phyloP scores from a whole-genome alignment of 1,140 invertebrate species.

The Lasaia peninsularis region DNA sequence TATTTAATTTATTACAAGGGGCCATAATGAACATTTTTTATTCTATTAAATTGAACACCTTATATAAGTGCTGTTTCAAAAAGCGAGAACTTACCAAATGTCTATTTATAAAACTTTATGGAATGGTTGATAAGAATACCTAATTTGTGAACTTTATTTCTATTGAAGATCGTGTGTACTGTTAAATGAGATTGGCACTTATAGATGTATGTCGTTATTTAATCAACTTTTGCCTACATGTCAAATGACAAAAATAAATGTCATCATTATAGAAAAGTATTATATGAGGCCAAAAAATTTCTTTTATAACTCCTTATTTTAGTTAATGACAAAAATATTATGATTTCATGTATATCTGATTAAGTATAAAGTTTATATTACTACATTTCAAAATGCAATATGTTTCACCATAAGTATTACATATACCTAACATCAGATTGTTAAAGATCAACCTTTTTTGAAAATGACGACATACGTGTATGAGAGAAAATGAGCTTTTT shows the following conservation, averaged over 20 bases:
- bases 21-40: constrained; percentile 50
- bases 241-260: no score
- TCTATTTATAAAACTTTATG: neutral
- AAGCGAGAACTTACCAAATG: constrained; percentile 3
- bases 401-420: no score
- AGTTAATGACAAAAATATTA: no score
- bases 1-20: constrained; percentile 58
- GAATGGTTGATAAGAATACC: constrained; percentile 9
- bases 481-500: neutral
- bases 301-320: no score
- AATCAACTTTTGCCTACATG: no score
- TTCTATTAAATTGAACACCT: constrained; percentile 36
- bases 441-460: no score
- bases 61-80: constrained; percentile 31
- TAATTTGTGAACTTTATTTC: neutral
- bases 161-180: neutral
- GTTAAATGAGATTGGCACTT: neutral
- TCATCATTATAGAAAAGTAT: no score
- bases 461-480: neutral
- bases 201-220: neutral
- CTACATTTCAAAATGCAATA: no score
- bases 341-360: no score
- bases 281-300: no score
- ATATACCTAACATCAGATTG: no score
- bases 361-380: no score